These are phyloP conservation scores for Galemys pyrenaicus DNA, from an alignment of 2,113 vertebrate species.

Conservation along the genomic window DNA sequence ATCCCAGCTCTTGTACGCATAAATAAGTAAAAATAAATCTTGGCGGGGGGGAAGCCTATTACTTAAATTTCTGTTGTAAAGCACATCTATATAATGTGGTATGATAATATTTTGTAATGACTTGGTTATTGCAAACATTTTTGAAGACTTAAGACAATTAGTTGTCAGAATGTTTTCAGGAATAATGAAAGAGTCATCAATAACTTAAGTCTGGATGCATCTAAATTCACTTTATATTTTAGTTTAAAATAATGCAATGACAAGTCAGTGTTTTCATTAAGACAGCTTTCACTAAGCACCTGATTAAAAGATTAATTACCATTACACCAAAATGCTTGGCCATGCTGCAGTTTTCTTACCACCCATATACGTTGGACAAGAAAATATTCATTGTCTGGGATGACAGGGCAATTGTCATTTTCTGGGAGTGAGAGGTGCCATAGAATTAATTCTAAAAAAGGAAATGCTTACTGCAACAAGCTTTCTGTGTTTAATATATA, in stretches of 20 bases:
- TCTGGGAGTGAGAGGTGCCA: not conserved
- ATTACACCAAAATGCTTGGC: not conserved
- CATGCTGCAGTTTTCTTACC: not conserved
- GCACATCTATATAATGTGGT: not conserved
- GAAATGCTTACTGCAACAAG: constrained; percentile 9
- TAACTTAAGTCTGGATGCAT: not conserved
- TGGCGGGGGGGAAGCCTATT: not conserved
- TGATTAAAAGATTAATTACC: constrained; percentile 23
- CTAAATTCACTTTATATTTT: not conserved
- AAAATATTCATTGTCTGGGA: not conserved
- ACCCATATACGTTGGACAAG: not conserved
- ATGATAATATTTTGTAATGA: not conserved
- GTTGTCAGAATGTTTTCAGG: not conserved
- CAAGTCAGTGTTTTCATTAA: not conserved
- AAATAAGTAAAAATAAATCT: too few species aligned
- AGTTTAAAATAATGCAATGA: not conserved
- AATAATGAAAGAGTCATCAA: not conserved
- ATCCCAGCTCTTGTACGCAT: too few species aligned
- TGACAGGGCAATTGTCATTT: not conserved
- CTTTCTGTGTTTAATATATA: not conserved
- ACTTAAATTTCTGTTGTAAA: constrained; percentile 10
- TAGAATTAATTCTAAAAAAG: constrained; percentile 37
- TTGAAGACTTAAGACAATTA: not conserved
- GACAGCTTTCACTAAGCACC: not conserved
- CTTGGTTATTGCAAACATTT: not conserved